Percentiles rank a stretch among this genome's conserved stretches.
Evolutionary conservation across 2,888 invertebrate genomes (phyloP).

Genomic region (Neocrepidodera transversa): DNA sequence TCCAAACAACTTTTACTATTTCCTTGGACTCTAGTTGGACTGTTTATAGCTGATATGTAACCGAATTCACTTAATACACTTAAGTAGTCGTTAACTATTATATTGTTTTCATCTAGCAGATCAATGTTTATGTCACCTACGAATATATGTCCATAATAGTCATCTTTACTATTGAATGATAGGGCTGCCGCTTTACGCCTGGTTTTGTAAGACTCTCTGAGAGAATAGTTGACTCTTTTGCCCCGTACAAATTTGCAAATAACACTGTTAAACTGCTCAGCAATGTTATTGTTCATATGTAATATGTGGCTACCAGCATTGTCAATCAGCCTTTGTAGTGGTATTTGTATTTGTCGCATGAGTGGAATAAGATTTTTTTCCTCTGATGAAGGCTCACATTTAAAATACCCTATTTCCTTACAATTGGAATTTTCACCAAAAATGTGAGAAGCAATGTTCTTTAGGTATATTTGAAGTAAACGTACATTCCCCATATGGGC

Average conservation of each 20-base stretch:
- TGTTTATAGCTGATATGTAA: no score
- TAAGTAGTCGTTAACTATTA: no score
- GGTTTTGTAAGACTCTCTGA: constrained; percentile 46
- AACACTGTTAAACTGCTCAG: constrained; percentile 49
- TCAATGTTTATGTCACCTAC: no score
- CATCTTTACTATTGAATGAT: constrained; percentile 44
- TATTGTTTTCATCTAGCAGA: no score
- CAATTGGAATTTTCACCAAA: constrained; percentile 19
- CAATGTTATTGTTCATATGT: constrained; percentile 44
- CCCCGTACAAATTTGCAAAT: constrained; percentile 50
- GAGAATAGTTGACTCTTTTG: constrained; percentile 50
- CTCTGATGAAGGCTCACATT: constrained; percentile 3
- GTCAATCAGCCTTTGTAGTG: constrained; percentile 7
- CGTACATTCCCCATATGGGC: constrained; percentile 17
- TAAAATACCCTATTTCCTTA: constrained; percentile 19
- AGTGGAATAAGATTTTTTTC: constrained; percentile 17
- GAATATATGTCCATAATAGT: no score
- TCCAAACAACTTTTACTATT: no score
- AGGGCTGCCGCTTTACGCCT: constrained; percentile 49
- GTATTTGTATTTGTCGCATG: constrained; percentile 12
- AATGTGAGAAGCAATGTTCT: constrained; percentile 22
- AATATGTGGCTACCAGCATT: no score
- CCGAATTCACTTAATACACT: no score
- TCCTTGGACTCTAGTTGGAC: no score
- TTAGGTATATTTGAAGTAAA: constrained; percentile 11